Conservation (phyloP, 2,797 vertebrate species). For the Hypotaenidia philippensis region DNA sequence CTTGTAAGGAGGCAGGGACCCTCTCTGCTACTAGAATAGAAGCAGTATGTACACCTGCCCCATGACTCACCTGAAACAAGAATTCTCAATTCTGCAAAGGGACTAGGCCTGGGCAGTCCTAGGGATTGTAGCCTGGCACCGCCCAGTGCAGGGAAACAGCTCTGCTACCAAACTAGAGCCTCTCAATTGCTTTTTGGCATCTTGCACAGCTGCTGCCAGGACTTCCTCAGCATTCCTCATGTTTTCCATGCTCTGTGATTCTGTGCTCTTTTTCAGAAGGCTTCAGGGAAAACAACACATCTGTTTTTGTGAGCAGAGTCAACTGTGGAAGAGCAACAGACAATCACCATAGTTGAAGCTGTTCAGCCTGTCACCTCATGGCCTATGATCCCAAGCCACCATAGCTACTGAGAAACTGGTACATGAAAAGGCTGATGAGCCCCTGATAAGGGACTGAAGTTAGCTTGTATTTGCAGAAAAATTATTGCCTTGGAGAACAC, state of each 20-base stretch:
- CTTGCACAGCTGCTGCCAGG: background rate
- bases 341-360: background rate
- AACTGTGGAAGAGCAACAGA: background rate
- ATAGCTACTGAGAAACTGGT: background rate
- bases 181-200: background rate
- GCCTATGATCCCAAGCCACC: background rate
- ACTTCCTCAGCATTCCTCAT: background rate
- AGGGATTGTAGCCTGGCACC: background rate
- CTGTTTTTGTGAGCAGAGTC: background rate
- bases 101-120: background rate
- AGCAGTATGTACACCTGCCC: background rate
- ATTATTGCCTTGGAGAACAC: background rate
- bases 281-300: background rate
- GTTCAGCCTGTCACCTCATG: background rate
- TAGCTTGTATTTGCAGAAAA: background rate
- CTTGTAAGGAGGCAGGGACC: background rate
- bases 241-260: background rate
- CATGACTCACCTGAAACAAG: background rate
- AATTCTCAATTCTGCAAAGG: background rate
- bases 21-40: background rate
- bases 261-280: background rate
- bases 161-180: background rate
- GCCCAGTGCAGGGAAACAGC: background rate
- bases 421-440: background rate
- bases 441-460: background rate